Conservation (phyloP, 2,888 invertebrate species). For the Andrena dorsata region DNA sequence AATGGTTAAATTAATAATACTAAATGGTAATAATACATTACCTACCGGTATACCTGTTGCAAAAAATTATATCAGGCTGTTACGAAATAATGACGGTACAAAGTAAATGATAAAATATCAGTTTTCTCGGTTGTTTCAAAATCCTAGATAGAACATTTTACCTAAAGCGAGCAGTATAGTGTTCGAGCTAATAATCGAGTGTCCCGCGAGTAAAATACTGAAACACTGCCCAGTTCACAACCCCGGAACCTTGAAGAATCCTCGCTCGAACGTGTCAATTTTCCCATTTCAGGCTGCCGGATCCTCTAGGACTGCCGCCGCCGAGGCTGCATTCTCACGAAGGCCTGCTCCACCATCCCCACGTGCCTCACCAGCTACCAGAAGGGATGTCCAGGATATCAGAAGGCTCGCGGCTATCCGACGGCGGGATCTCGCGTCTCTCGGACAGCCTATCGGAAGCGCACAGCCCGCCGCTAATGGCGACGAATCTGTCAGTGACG, state of each 20-base stretch:
- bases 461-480: conserved; percentile 83
- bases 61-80: too few relatives aligned
- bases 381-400: conserved; percentile 83
- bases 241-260: background rate
- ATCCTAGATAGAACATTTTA: too few relatives aligned
- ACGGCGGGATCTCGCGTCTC: conserved; percentile 82
- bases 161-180: too few relatives aligned
- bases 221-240: background rate
- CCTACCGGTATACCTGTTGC: too few relatives aligned
- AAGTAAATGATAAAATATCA: too few relatives aligned
- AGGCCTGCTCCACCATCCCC: conserved; percentile 81
- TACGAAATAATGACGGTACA: too few relatives aligned
- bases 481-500: conserved; percentile 83
- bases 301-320: conserved; percentile 81
- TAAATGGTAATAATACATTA: too few relatives aligned
- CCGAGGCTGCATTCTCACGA: conserved; percentile 82
- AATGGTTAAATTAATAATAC: too few relatives aligned
- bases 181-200: background rate
- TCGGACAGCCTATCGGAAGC: conserved; percentile 83
- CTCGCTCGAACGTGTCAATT: too few relatives aligned
- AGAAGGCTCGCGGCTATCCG: conserved; percentile 82
- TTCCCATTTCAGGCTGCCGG: conserved; percentile 79
- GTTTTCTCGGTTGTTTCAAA: too few relatives aligned
- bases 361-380: conserved; percentile 76
- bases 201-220: background rate